Evolutionary conservation across 2,113 vertebrate species (phyloP).

Genomic region (Emydura subglobosa): DNA sequence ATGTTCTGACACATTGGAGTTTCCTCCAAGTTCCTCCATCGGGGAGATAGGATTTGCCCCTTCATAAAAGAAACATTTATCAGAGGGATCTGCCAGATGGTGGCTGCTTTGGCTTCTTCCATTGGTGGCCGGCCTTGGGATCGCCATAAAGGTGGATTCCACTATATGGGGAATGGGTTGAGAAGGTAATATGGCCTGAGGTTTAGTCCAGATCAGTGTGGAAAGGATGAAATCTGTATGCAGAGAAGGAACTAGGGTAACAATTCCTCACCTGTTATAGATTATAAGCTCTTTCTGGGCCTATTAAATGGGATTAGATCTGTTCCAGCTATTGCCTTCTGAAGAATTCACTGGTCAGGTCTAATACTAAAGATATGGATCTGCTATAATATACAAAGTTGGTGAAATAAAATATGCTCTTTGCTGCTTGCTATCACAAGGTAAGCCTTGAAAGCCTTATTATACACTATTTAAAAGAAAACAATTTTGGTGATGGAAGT

Average conservation of each 20-base stretch:
- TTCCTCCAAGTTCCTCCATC: neutral
- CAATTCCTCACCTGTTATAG: slow-evolving; percentile 30
- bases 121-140: neutral
- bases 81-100: neutral
- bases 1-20: neutral
- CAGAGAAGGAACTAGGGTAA: neutral
- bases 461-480: neutral
- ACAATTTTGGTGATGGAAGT: neutral
- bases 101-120: neutral
- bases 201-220: neutral
- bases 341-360: neutral
- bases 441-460: neutral
- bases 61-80: neutral
- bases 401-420: neutral
- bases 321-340: slow-evolving; percentile 8
- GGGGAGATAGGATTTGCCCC: neutral
- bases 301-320: slow-evolving; percentile 45
- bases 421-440: neutral
- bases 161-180: neutral
- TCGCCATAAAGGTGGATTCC: neutral
- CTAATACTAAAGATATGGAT: slow-evolving; percentile 6
- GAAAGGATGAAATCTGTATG: neutral
- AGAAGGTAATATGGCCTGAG: neutral
- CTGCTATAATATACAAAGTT: neutral
- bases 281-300: slow-evolving; percentile 31